Evolutionary conservation across 2,888 invertebrate species (phyloP), one percentile per base, ranked within the genome.

Genomic region (Ganaspis brasiliensis): DNA sequence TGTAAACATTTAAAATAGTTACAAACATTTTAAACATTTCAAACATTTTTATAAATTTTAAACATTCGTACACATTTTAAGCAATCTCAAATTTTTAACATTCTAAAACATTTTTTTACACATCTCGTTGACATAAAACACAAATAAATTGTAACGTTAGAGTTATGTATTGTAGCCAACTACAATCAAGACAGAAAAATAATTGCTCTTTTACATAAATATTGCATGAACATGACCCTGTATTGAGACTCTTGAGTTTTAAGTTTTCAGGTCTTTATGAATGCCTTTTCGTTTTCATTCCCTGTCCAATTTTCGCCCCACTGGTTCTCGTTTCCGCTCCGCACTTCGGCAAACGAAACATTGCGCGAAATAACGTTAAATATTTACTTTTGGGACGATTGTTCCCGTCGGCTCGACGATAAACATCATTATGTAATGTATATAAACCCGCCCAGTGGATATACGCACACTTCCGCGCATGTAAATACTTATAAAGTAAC

Each of bases 341-440:
- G 74, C 71, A 76, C 82, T 85, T 82, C 80, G 77, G 79, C 86
- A 84, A 85, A 85, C 87, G 90, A 90, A 90, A 89, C 90, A 91
- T 91, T 90, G 89, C 89, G 88, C 90, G 90, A 91, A 91, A 91
- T 91, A 91, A 91, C 88, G 91, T 91, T 91, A 91, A 91, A 91
- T 91, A 91, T 91, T 91, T 91, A 90, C 90, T 85, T 86, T 87
- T 80, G 87, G 80, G 84, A 85, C 86, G 87, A 89, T 88, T 88
- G 88, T 89, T 87, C 89, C 86, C 85, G 82, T 82, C 85, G 87
- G 87, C 86, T 83, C 87, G 87, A 89, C 88, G 90, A 91, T 91
- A 90, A 91, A 91, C 91, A 91, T 91, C 90, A 91, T 91, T 91
- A 91, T 90, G 89, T 91, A 91, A 91, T 90, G 91, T 90, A 89